phyloP scores from a whole-genome alignment of 2,113 vertebrate genomes.

The Dendrocopos noguchii region DNA sequence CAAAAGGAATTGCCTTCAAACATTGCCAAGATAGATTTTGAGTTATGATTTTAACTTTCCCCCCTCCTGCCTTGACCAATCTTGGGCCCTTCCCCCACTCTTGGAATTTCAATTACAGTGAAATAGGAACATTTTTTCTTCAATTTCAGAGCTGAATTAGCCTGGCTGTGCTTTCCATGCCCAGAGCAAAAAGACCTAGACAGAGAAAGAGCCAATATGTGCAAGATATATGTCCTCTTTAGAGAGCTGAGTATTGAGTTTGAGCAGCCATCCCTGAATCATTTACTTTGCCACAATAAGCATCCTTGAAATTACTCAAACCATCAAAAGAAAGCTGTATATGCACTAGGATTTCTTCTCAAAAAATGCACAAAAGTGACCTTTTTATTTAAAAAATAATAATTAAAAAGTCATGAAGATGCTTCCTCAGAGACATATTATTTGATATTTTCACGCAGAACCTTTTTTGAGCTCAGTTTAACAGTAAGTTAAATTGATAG shows the following conservation, averaged over 20 bases:
- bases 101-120: not conserved
- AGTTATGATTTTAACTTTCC: not conserved
- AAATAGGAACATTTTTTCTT: not conserved
- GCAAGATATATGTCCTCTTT: not conserved
- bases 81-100: not conserved
- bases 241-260: not conserved
- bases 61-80: not conserved
- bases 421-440: not conserved
- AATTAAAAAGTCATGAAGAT: not conserved
- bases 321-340: not conserved
- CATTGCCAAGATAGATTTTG: not conserved
- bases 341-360: not conserved
- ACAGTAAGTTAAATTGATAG: not conserved
- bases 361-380: not conserved
- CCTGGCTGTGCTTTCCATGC: not conserved
- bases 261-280: not conserved
- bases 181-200: not conserved
- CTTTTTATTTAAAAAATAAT: not conserved
- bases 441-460: not conserved
- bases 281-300: not conserved
- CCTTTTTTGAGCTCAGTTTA: not conserved
- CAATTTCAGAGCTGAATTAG: not conserved
- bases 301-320: conserved; percentile 1
- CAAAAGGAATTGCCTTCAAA: not conserved
- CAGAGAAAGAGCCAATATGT: not conserved